Evolutionary conservation across 2,888 invertebrate species (phyloP).

Genomic region (Scaptomyza tumidula): DNA sequence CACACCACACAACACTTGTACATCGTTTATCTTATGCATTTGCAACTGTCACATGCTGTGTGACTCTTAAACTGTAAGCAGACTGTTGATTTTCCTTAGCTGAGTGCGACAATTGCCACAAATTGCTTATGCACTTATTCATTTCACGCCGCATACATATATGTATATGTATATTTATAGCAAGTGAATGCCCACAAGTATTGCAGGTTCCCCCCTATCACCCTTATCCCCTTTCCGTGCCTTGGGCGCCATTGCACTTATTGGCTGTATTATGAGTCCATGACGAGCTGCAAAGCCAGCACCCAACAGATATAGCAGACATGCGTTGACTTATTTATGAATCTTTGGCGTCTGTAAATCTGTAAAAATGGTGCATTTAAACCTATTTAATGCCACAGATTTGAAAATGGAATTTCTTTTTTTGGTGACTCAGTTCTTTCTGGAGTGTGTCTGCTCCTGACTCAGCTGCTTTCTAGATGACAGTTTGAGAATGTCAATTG

Average conservation of each 20-base stretch:
- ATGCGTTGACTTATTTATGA: constrained; percentile 52
- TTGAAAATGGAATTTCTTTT: constrained; percentile 18
- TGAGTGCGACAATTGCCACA: constrained; percentile 69
- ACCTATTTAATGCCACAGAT: constrained; percentile 32
- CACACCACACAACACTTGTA: constrained; percentile 33
- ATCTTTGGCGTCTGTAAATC: constrained; percentile 34
- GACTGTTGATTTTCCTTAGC: constrained; percentile 4
- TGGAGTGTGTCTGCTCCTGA: constrained; percentile 1
- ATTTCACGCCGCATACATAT: constrained; percentile 14
- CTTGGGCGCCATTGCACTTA: constrained; percentile 53
- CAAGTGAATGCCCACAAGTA: constrained; percentile 75
- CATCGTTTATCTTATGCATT: constrained; percentile 68
- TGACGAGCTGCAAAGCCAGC: constrained; percentile 21
- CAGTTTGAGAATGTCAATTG: neutral
- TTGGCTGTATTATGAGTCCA: constrained; percentile 58
- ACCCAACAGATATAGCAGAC: constrained; percentile 1
- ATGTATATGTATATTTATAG: constrained; percentile 40
- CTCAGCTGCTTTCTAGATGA: constrained; percentile 15
- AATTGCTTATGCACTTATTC: constrained; percentile 66
- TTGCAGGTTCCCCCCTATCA: neutral
- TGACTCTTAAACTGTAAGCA: constrained; percentile 37
- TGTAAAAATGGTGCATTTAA: constrained; percentile 18
- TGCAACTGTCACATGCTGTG: constrained; percentile 52
- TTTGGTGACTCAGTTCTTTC: constrained; percentile 27
- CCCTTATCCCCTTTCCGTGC: neutral